These are phyloP conservation scores for Puntigrus tetrazona DNA, from an alignment of 2,113 vertebrate species.

Conservation along the genomic window DNA sequence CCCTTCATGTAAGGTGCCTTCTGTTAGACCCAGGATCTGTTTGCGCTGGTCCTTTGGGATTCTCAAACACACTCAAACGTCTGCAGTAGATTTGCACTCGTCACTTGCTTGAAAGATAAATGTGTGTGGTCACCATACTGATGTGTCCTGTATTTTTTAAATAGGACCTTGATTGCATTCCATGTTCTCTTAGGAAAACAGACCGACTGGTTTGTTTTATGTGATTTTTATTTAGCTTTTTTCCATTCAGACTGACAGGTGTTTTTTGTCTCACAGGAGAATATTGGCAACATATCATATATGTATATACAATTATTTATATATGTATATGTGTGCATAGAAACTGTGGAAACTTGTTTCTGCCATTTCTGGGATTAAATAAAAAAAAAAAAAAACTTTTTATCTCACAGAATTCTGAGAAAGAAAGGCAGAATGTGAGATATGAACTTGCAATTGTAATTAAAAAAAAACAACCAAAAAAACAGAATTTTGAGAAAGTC, in stretches of 20 bases:
- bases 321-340: not conserved
- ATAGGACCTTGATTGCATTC: not conserved
- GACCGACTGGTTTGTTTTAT: not conserved
- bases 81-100: slow-evolving; percentile 49
- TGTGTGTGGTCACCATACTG: slow-evolving; percentile 29
- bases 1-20: slow-evolving; percentile 53
- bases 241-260: slow-evolving; percentile 4
- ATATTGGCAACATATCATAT: slow-evolving; percentile 35
- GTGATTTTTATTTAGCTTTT: not conserved
- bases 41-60: not conserved
- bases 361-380: not conserved
- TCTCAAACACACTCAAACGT: slow-evolving; percentile 31
- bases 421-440: not conserved
- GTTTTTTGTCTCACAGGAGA: slow-evolving; percentile 21
- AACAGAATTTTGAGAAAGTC: not conserved
- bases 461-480: not conserved
- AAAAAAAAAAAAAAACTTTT: not conserved
- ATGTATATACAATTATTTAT: slow-evolving; percentile 23
- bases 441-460: not conserved
- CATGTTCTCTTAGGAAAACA: slow-evolving; percentile 6
- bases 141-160: slow-evolving; percentile 29
- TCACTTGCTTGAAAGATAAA: slow-evolving; percentile 38
- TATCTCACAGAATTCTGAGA: not conserved
- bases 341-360: not conserved
- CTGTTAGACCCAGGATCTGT: slow-evolving; percentile 32